phyloP scores from a whole-genome alignment of 2,797 vertebrate species.

The Catamblyrhynchus diadema region DNA sequence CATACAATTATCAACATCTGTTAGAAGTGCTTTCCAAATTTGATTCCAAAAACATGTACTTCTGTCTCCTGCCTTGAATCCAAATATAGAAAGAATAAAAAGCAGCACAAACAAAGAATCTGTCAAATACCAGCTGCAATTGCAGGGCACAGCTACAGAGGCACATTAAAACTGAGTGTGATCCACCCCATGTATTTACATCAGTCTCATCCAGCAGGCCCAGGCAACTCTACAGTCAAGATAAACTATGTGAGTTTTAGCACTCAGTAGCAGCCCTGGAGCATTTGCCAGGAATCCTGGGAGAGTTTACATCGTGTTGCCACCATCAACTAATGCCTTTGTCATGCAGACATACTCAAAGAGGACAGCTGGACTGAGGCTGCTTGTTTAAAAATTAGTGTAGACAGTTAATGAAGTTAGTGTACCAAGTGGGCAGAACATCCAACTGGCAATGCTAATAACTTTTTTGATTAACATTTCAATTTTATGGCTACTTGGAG shows the following conservation, averaged over 20 bases:
- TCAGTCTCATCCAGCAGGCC: not conserved
- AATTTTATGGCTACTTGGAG: not conserved
- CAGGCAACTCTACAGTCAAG: not conserved
- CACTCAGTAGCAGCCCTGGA: not conserved
- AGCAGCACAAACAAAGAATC: not conserved
- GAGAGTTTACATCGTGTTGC: not conserved
- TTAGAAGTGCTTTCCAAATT: slow-evolving; percentile 14
- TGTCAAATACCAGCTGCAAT: not conserved
- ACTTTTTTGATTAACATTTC: not conserved
- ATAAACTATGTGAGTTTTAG: not conserved
- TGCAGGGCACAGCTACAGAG: not conserved
- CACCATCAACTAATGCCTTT: not conserved
- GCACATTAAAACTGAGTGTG: not conserved
- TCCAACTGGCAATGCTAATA: not conserved
- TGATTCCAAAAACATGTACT: not conserved
- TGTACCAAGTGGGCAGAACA: not conserved
- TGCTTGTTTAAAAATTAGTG: not conserved
- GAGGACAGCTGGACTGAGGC: not conserved
- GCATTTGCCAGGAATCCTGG: not conserved
- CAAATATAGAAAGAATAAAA: slow-evolving; percentile 27
- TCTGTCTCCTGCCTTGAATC: slow-evolving; percentile 18
- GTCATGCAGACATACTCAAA: not conserved
- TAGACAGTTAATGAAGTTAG: slow-evolving; percentile 3
- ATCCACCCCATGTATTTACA: not conserved
- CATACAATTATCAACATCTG: slow-evolving; percentile 42